phyloP scores from a whole-genome alignment of 2,797 vertebrate genomes.

The Chloroceryle amazona region DNA sequence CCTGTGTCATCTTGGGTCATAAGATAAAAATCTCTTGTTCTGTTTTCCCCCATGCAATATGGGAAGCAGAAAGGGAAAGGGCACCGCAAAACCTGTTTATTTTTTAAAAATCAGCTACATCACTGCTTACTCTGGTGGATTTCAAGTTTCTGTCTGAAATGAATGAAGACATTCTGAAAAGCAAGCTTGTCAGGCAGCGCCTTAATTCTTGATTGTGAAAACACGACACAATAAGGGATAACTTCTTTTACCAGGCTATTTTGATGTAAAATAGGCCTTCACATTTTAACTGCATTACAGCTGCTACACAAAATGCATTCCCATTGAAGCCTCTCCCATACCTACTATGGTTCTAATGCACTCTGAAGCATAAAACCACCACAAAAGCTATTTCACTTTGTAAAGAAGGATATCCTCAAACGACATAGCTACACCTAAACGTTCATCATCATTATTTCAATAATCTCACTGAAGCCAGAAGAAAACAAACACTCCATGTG shows the following conservation, averaged over 20 bases:
- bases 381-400: background rate
- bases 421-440: background rate
- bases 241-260: background rate
- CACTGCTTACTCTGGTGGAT: background rate
- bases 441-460: background rate
- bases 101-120: background rate
- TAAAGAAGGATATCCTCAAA: background rate
- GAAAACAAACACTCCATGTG: background rate
- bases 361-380: background rate
- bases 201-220: background rate
- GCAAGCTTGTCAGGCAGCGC: background rate
- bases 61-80: background rate
- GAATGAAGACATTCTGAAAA: background rate
- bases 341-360: background rate
- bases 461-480: background rate
- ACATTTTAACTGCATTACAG: background rate
- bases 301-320: background rate
- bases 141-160: background rate
- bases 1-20: background rate
- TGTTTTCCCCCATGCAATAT: background rate
- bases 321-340: background rate
- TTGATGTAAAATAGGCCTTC: background rate
- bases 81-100: background rate
- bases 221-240: accelerated
- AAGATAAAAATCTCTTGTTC: background rate